Evolutionary conservation across 1,140 invertebrate species (phyloP).

Genomic region (Zaprionus inermis): DNA sequence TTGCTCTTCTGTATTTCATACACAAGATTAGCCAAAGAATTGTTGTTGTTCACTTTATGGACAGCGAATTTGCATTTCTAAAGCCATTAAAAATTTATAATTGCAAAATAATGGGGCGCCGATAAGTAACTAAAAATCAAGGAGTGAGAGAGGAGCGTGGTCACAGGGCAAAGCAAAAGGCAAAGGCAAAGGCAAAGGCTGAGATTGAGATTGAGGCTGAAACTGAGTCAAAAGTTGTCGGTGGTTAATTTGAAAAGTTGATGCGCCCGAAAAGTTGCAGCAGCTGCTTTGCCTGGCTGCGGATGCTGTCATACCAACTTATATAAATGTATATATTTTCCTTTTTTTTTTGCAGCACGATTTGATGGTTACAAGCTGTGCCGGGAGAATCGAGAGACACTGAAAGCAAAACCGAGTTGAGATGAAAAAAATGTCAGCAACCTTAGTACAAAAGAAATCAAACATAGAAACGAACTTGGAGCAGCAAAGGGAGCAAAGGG

Average conservation of each 20-base stretch:
- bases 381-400: background rate
- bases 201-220: background rate
- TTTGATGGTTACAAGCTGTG: background rate
- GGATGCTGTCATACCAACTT: background rate
- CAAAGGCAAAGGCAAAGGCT: background rate
- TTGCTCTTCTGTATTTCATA: background rate
- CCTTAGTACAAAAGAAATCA: constrained; percentile 54
- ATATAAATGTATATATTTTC: background rate
- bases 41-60: constrained; percentile 51
- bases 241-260: constrained; percentile 50
- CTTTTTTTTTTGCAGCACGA: background rate
- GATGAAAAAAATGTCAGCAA: constrained; percentile 64
- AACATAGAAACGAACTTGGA: constrained; percentile 39
- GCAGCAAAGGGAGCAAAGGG: constrained; percentile 10
- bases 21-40: constrained; percentile 44
- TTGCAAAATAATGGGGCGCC: constrained; percentile 63
- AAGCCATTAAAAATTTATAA: constrained; percentile 73
- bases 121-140: constrained; percentile 19
- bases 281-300: background rate
- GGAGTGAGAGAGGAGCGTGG: background rate
- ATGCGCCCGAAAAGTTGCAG: constrained; percentile 8
- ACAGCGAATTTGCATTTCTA: constrained; percentile 64
- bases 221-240: constrained; percentile 19
- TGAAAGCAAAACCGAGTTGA: constrained; percentile 29
- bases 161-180: background rate